Evolutionary conservation across 2,113 vertebrate genomes (phyloP).

Genomic region (Phaethon lepturus): DNA sequence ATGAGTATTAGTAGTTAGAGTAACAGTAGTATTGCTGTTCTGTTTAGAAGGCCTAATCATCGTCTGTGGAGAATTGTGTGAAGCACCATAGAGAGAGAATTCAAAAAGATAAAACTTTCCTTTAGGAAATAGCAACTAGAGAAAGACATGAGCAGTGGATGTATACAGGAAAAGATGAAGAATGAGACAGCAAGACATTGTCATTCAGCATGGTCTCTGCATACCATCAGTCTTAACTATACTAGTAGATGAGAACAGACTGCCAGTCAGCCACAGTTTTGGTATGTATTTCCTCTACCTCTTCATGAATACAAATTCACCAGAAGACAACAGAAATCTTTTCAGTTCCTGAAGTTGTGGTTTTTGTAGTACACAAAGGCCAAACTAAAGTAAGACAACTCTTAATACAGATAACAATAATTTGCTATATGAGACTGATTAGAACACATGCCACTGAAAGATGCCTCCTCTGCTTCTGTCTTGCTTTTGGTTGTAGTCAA

Average conservation of each 20-base stretch:
- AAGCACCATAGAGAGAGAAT: not conserved
- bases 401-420: not conserved
- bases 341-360: rapidly evolving
- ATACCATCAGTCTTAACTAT: not conserved
- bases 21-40: not conserved
- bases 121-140: not conserved
- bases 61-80: not conserved
- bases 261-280: not conserved
- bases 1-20: not conserved
- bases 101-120: not conserved
- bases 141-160: not conserved
- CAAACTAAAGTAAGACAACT: not conserved
- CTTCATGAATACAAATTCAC: not conserved
- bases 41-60: not conserved
- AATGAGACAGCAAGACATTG: not conserved
- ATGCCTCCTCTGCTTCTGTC: not conserved
- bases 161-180: not conserved
- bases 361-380: not conserved
- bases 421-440: not conserved
- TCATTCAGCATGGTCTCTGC: not conserved
- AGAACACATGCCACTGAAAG: not conserved
- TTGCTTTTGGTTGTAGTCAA: not conserved
- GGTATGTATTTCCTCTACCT: not conserved
- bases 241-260: not conserved
- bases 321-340: not conserved